Evolutionary conservation across 2,113 vertebrate genomes (phyloP).

Genomic region (Colinus virginianus): DNA sequence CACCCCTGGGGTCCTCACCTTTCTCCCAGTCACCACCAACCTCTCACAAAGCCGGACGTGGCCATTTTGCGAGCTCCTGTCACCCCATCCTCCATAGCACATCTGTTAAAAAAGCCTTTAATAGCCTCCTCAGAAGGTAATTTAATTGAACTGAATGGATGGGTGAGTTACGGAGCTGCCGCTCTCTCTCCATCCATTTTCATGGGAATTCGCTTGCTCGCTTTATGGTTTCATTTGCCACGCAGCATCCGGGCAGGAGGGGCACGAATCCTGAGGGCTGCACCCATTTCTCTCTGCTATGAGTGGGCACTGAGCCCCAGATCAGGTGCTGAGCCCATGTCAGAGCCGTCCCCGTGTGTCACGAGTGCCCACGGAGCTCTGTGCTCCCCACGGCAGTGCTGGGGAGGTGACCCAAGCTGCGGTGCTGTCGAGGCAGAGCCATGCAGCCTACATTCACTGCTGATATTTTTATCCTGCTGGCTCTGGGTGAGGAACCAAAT

Average conservation of each 20-base stretch:
- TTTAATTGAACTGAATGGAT: constrained; percentile 65
- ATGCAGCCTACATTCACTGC: neutral
- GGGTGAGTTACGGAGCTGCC: constrained; percentile 53
- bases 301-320: neutral
- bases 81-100: constrained; percentile 36
- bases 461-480: constrained; percentile 25
- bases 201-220: constrained; percentile 21
- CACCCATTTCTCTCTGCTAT: neutral
- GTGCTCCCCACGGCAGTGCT: neutral
- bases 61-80: constrained; percentile 45
- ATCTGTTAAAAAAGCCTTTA: constrained; percentile 67
- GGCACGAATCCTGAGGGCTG: neutral
- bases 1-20: neutral
- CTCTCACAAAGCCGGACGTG: neutral
- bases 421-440: neutral
- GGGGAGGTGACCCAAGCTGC: neutral
- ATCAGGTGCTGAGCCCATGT: neutral
- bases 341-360: neutral
- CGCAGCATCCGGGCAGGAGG: neutral
- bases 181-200: constrained; percentile 45
- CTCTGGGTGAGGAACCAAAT: constrained; percentile 34
- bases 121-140: constrained; percentile 69
- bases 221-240: neutral
- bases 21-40: neutral
- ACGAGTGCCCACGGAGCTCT: neutral